Percentiles rank a stretch among this genome's conserved stretches.
Conservation (phyloP, 2,888 invertebrate genomes). For the Alentia gelatinosa region DNA sequence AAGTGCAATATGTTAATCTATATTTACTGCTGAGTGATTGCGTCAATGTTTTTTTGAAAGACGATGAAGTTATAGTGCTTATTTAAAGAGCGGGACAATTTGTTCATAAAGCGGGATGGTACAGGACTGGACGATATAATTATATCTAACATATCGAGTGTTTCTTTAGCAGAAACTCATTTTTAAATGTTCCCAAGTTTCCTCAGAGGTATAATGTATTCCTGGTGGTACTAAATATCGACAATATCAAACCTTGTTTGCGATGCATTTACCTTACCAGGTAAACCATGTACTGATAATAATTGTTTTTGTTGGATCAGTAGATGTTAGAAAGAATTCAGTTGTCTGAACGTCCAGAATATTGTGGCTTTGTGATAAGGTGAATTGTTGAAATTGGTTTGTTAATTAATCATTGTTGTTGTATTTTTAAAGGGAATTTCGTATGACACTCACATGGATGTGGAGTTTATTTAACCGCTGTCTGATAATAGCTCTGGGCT, state of each 20-base stretch:
- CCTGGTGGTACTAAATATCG: too few relatives aligned
- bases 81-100: not conserved
- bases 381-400: not conserved
- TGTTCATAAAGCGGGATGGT: not conserved
- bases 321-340: not conserved
- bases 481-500: too few relatives aligned
- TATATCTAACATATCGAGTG: not conserved
- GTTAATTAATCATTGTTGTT: not conserved
- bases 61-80: not conserved
- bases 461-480: not conserved
- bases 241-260: too few relatives aligned
- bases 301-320: slow-evolving; percentile 1
- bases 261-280: too few relatives aligned
- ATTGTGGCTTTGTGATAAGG: not conserved
- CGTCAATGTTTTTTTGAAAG: not conserved
- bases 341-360: not conserved
- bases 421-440: not conserved
- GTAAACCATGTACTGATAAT: too few relatives aligned
- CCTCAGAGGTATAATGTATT: too few relatives aligned
- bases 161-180: not conserved
- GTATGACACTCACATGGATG: not conserved
- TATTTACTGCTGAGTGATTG: not conserved
- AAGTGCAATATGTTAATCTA: not conserved
- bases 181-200: too few relatives aligned
- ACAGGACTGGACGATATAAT: not conserved